Evolutionary conservation across 2,888 invertebrate species (phyloP).

Genomic region (Mimumesa dahlbomi): DNA sequence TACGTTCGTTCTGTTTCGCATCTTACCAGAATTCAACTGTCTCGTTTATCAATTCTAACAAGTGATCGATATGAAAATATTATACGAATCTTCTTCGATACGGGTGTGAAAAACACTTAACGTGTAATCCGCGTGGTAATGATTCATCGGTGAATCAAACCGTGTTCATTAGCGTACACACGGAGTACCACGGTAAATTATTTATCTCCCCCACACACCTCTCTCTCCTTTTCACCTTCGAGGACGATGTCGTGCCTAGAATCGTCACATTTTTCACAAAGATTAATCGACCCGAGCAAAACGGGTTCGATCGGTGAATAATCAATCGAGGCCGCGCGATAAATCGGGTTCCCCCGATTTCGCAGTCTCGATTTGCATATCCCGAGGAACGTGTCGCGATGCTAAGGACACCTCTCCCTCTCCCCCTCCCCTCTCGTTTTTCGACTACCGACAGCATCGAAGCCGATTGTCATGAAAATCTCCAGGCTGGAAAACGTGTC

Average conservation of each 20-base stretch:
- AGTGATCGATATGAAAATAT: too few relatives aligned
- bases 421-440: background rate
- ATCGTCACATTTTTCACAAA: slow-evolving; percentile 59
- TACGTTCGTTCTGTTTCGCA: too few relatives aligned
- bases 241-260: slow-evolving; percentile 13
- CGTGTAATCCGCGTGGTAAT: slow-evolving; percentile 26
- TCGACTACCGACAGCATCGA: too few relatives aligned
- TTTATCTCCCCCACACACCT: slow-evolving; percentile 10
- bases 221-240: background rate
- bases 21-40: too few relatives aligned
- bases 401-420: slow-evolving; percentile 40
- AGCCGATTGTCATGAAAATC: slow-evolving; percentile 73
- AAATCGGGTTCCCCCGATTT: slow-evolving; percentile 57
- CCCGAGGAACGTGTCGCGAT: slow-evolving; percentile 64
- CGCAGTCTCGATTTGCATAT: slow-evolving; percentile 58
- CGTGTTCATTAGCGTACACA: slow-evolving; percentile 41
- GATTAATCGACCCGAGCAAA: slow-evolving; percentile 66
- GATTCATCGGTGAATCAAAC: slow-evolving; percentile 39
- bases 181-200: slow-evolving; percentile 32
- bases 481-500: slow-evolving; percentile 56
- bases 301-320: slow-evolving; percentile 63
- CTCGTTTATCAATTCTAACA: too few relatives aligned
- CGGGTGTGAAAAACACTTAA: background rate
- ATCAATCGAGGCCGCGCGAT: slow-evolving; percentile 59
- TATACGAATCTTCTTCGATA: too few relatives aligned